Base-by-base conservation (phyloP, 2,888 invertebrate species). In the Ectemnius lituratus region DNA sequence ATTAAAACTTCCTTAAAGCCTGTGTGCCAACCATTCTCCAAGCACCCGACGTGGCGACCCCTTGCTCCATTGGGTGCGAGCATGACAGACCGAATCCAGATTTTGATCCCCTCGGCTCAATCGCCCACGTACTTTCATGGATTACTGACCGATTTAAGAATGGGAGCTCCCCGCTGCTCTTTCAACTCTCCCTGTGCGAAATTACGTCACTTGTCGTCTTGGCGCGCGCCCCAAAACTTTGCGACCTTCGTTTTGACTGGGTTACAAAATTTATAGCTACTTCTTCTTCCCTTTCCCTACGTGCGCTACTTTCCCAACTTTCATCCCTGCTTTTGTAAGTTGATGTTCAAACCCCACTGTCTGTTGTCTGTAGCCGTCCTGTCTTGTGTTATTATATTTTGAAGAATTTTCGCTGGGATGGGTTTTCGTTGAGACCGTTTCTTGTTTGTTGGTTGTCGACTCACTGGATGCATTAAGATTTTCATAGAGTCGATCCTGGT, bases 1-100 rank as follows among this genome's bases (percentile, higher is more conserved):
- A 79, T 84, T 84, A 84, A 82, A 85, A 84, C 84, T 85, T 83
- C 63, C 78, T 69, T 73, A 70, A 76, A 75, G 68, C 65, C 67
- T 57, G 63, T 18, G 37, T 11, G 28, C 37, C 70, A 52, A 18
- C 62, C 62, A 49, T 73, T 74, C 63, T 62, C 67, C 46, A 45
- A 61, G 60, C 70, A 63, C 64, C 64, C 61, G 23, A 23, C 23
- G 23, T 60, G 57, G 67, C 46, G 49, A 18, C 49, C 28, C 46
- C 28, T 23, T 64, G 16, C 37, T 37, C 16, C 52, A 52, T 52
- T 13, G n/a, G 52, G 52, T 16, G 14, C 52, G n/a, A 27, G 20
- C 76, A 60, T 8, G 68, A 62, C 59, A 16, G 60, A 57, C 49
- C 14, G 56, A 23, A 67, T 63, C 45, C 73, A 61, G 68, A 71